Percentiles rank a stretch among this genome's conserved stretches.
These are phyloP conservation scores for Atta cephalotes DNA, from an alignment of 1,140 invertebrate genomes.

Conservation along the genomic window DNA sequence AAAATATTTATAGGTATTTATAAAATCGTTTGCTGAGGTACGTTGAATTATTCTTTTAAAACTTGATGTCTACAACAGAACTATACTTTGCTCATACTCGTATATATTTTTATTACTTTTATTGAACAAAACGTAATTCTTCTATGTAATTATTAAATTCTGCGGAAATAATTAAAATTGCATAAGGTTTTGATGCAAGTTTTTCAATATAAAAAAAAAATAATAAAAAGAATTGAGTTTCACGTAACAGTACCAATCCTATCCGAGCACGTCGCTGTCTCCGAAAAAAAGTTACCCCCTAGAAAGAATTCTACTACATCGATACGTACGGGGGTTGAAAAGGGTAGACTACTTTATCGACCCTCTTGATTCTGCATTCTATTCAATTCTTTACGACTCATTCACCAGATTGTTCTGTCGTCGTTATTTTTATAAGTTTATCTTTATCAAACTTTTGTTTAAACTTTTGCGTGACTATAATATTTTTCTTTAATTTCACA, in stretches of 20 bases:
- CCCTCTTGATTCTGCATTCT: constrained; percentile 47
- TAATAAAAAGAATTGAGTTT: not conserved
- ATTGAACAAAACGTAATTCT: not conserved
- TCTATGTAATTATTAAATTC: too few relatives aligned
- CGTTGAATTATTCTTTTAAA: not conserved
- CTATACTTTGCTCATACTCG: not conserved
- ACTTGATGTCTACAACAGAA: not conserved
- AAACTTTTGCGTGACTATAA: not conserved
- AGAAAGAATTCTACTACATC: constrained; percentile 83
- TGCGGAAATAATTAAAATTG: not conserved
- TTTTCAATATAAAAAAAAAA: not conserved
- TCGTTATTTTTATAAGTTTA: constrained; percentile 35
- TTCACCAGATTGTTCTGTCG: constrained; percentile 82
- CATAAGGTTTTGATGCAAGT: not conserved
- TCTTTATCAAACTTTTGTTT: not conserved
- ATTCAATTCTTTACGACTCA: constrained; percentile 73
- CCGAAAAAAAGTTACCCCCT: constrained; percentile 80
- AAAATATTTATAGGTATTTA: not conserved
- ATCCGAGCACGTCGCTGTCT: constrained; percentile 66
- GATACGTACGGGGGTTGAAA: constrained; percentile 73
- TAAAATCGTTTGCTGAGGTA: not conserved
- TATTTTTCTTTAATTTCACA: not conserved
- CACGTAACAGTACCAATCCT: constrained; percentile 58
- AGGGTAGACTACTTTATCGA: constrained; percentile 82
- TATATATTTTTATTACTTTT: not conserved